Conservation (phyloP, 2,113 vertebrate genomes). For the Engystomops pustulosus region DNA sequence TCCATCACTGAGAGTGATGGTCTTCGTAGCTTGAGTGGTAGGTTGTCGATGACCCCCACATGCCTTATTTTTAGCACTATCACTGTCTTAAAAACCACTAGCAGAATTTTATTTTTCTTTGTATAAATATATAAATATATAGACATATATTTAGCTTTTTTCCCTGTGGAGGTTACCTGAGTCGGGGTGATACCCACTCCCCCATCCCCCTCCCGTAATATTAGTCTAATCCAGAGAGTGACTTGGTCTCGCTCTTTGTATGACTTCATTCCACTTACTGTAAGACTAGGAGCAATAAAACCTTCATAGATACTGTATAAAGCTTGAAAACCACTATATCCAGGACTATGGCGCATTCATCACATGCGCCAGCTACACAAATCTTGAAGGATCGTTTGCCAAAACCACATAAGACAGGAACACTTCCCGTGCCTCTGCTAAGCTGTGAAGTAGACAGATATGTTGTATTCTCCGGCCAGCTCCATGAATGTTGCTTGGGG, state of each 20-base stretch:
- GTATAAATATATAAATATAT: slow-evolving; percentile 14
- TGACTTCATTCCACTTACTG: slow-evolving; percentile 68
- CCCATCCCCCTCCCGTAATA: slow-evolving; percentile 33
- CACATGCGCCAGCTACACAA: slow-evolving; percentile 28
- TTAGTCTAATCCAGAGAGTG: not conserved
- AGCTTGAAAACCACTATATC: slow-evolving; percentile 74
- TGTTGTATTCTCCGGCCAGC: not conserved
- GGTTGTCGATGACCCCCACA: slow-evolving; percentile 47
- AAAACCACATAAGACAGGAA: slow-evolving; percentile 4
- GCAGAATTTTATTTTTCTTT: slow-evolving; percentile 60
- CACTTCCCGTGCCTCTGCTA: not conserved
- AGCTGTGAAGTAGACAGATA: slow-evolving; percentile 31
- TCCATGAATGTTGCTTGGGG: slow-evolving; percentile 5
- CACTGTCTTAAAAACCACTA: slow-evolving; percentile 76
- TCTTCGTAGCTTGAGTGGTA: slow-evolving; percentile 3
- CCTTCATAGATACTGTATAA: slow-evolving; percentile 2
- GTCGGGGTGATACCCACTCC: not conserved
- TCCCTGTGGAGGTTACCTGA: slow-evolving; percentile 65
- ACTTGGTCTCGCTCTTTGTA: slow-evolving; percentile 15
- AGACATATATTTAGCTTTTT: slow-evolving; percentile 54
- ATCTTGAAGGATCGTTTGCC: not conserved
- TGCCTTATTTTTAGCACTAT: slow-evolving; percentile 62
- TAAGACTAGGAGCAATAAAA: slow-evolving; percentile 48
- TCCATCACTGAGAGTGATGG: slow-evolving; percentile 21
- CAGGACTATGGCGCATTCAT: slow-evolving; percentile 55